These are phyloP conservation scores for Solea senegalensis DNA, from an alignment of 2,113 vertebrate species.

Conservation along the genomic window DNA sequence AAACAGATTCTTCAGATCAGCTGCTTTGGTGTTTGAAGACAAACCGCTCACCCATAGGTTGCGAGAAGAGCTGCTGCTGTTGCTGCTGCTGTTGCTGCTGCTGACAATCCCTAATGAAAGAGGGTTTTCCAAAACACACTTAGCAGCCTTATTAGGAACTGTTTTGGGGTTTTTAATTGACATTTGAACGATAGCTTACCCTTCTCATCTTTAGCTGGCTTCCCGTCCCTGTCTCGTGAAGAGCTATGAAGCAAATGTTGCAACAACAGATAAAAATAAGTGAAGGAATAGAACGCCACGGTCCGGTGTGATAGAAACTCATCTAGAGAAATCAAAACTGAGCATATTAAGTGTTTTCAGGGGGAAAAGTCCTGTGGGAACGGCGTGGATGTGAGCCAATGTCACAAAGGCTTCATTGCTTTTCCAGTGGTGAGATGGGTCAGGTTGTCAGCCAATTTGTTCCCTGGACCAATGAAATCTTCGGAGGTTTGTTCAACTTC, in stretches of 20 bases:
- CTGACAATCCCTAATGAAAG: slow-evolving; percentile 79
- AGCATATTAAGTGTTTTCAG: slow-evolving; percentile 32
- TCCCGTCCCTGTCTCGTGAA: slow-evolving; percentile 96
- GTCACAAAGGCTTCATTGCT: slow-evolving; percentile 93
- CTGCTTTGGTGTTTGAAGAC: slow-evolving; percentile 97
- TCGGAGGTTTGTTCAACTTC: slow-evolving; percentile 96
- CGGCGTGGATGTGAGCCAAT: slow-evolving; percentile 87
- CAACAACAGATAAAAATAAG: slow-evolving; percentile 82
- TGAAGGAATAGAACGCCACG: slow-evolving; percentile 37
- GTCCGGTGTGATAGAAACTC: slow-evolving; percentile 49
- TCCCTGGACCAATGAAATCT: slow-evolving; percentile 98
- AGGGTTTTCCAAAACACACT: slow-evolving; percentile 11
- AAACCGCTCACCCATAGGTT: slow-evolving; percentile 98
- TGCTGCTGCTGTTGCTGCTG: slow-evolving; percentile 84
- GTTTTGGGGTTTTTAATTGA: neutral
- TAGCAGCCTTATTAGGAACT: neutral
- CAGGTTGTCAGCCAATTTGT: slow-evolving; percentile 97
- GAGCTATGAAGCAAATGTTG: slow-evolving; percentile 91
- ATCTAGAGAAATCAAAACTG: slow-evolving; percentile 42
- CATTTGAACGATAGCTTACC: slow-evolving; percentile 81
- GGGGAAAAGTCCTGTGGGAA: slow-evolving; percentile 83
- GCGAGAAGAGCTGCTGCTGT: slow-evolving; percentile 87
- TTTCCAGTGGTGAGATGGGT: slow-evolving; percentile 93
- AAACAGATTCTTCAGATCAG: slow-evolving; percentile 98
- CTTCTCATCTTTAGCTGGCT: slow-evolving; percentile 94